Conservation (phyloP, 2,113 vertebrate species). For the Phaetusa simplex region DNA sequence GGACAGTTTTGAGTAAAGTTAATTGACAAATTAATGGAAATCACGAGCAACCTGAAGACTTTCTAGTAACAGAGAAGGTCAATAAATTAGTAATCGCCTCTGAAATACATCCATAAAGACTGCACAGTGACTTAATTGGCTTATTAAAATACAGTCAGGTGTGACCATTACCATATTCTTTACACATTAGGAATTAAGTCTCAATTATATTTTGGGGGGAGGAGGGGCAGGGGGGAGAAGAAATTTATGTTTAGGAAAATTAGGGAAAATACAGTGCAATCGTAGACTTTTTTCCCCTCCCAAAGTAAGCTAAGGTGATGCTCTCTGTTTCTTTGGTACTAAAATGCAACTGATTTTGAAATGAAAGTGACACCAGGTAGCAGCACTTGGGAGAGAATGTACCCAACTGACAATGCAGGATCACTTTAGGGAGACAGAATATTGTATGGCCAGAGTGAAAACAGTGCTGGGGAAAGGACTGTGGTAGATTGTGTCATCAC, state of each 20-base stretch:
- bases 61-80: constrained; percentile 1
- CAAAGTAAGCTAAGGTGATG: neutral
- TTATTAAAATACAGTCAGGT: constrained; percentile 6
- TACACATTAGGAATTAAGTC: neutral
- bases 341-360: neutral
- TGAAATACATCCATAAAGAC: neutral
- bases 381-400: neutral
- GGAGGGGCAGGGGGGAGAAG: no score
- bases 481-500: neutral
- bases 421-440: neutral
- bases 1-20: neutral
- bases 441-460: neutral
- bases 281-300: neutral
- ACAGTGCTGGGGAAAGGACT: neutral
- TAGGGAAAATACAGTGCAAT: neutral
- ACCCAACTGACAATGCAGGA: neutral
- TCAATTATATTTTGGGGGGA: no score
- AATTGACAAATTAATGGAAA: constrained; percentile 15
- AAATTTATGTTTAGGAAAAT: neutral
- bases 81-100: neutral
- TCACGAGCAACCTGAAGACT: neutral
- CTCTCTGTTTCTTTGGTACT: neutral
- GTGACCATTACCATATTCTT: neutral
- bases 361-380: neutral
- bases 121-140: neutral